Evolutionary conservation across 2,113 vertebrate genomes (phyloP).

Genomic region (Xyliphius kryptos): DNA sequence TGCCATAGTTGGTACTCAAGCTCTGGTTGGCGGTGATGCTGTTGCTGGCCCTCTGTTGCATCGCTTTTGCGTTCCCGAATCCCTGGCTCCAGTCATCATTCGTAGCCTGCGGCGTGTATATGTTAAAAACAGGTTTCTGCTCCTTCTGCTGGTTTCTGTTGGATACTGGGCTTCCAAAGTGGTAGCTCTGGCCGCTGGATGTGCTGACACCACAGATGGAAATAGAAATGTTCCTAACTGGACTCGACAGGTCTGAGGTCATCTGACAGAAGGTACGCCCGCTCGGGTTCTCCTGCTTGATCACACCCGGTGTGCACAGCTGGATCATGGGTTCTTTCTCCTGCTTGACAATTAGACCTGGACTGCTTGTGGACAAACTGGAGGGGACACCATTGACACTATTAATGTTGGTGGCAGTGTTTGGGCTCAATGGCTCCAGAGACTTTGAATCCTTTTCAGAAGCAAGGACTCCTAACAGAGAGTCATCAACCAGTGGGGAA

Average conservation of each 20-base stretch:
- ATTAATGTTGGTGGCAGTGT: slow-evolving; percentile 34
- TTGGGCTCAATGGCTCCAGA: slow-evolving; percentile 47
- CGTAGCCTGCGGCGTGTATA: slow-evolving; percentile 74
- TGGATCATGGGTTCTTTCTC: slow-evolving; percentile 89
- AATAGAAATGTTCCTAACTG: slow-evolving; percentile 57
- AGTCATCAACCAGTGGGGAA: slow-evolving; percentile 78
- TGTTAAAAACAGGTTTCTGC: slow-evolving; percentile 82
- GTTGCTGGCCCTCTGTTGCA: slow-evolving; percentile 68
- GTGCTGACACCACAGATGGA: slow-evolving; percentile 90
- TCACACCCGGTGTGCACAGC: slow-evolving; percentile 83
- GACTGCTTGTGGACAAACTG: slow-evolving; percentile 55
- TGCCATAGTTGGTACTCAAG: slow-evolving; percentile 74
- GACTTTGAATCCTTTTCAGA: slow-evolving; percentile 71
- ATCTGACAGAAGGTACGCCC: slow-evolving; percentile 78
- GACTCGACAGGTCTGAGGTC: slow-evolving; percentile 51
- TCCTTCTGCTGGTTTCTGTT: slow-evolving; percentile 71
- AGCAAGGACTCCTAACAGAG: slow-evolving; percentile 73
- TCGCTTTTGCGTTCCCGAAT: slow-evolving; percentile 62
- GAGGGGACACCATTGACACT: slow-evolving; percentile 36
- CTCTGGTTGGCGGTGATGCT: slow-evolving; percentile 68
- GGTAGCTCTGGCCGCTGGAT: slow-evolving; percentile 89
- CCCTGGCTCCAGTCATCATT: slow-evolving; percentile 78
- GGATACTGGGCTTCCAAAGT: slow-evolving; percentile 76
- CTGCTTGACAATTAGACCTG: slow-evolving; percentile 78
- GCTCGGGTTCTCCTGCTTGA: slow-evolving; percentile 84